Percentiles rank a stretch among this genome's conserved stretches.
Conservation (phyloP, 2,113 vertebrate genomes). For the Pomatostomus ruficeps region DNA sequence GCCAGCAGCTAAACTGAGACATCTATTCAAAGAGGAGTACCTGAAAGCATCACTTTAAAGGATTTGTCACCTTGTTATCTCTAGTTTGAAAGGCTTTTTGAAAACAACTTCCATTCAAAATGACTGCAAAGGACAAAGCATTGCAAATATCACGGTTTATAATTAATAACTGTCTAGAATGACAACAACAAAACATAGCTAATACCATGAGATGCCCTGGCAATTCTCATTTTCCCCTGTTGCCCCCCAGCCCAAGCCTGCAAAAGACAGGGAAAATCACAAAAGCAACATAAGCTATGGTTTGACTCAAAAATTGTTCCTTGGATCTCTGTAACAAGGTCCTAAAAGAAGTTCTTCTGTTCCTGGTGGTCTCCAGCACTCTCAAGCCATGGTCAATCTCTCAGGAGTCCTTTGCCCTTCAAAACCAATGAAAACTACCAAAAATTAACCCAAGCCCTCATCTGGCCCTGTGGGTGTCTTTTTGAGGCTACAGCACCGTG, state of each 20-base stretch:
- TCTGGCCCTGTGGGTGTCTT: background rate
- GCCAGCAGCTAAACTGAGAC: slow-evolving; percentile 2
- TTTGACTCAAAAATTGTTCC: background rate
- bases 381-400: background rate
- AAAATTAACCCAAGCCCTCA: background rate
- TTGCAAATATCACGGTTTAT: background rate
- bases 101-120: background rate
- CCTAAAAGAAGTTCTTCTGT: background rate
- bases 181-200: background rate
- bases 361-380: background rate
- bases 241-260: background rate
- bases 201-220: background rate
- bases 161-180: background rate
- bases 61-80: slow-evolving; percentile 29
- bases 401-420: background rate
- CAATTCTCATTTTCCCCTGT: background rate
- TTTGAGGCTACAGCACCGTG: background rate
- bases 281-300: background rate
- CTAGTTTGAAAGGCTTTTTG: background rate
- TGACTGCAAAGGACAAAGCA: background rate
- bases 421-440: background rate
- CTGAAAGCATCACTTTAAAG: slow-evolving; percentile 9
- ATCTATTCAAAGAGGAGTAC: background rate
- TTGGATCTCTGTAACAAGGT: background rate
- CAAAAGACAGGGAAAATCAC: background rate